Conservation (phyloP, 2,888 invertebrate genomes). For the Diarsia mendica region DNA sequence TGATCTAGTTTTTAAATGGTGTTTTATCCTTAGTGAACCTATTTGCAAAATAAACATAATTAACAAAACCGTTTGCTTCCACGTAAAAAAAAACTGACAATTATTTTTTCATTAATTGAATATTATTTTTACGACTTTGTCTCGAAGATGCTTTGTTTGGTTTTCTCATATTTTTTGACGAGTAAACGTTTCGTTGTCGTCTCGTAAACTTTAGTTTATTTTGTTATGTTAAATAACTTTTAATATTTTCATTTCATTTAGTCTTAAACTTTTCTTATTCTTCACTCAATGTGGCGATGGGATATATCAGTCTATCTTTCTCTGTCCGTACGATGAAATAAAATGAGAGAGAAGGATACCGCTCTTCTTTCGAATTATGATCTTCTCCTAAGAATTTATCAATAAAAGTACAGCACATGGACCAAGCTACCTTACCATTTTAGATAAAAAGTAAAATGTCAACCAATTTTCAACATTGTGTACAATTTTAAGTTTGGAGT, state of each 20-base stretch:
- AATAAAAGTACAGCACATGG: background rate
- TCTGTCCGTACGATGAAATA: background rate
- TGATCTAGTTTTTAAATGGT: too few species aligned
- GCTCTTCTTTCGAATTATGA: background rate
- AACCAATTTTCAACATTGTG: background rate
- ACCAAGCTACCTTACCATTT: background rate
- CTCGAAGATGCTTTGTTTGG: constrained; percentile 62
- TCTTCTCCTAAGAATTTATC: background rate
- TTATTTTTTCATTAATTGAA: constrained; percentile 35
- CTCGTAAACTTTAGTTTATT: constrained; percentile 59
- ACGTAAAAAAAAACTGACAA: constrained; percentile 39
- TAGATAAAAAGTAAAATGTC: background rate
- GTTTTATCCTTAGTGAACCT: too few species aligned
- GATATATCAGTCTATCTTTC: too few species aligned
- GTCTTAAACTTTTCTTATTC: constrained; percentile 33
- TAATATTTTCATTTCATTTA: constrained; percentile 64
- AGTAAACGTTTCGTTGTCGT: constrained; percentile 61
- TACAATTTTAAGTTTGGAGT: background rate
- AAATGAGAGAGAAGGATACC: background rate
- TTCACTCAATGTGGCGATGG: constrained; percentile 54
- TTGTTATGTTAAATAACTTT: constrained; percentile 59
- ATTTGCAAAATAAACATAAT: too few species aligned
- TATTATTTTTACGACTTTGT: constrained; percentile 56
- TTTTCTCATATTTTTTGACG: constrained; percentile 66
- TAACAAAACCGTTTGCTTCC: constrained; percentile 21